Evolutionary conservation across 2,888 invertebrate species (phyloP).

Genomic region (Meiosimyza platycephala): DNA sequence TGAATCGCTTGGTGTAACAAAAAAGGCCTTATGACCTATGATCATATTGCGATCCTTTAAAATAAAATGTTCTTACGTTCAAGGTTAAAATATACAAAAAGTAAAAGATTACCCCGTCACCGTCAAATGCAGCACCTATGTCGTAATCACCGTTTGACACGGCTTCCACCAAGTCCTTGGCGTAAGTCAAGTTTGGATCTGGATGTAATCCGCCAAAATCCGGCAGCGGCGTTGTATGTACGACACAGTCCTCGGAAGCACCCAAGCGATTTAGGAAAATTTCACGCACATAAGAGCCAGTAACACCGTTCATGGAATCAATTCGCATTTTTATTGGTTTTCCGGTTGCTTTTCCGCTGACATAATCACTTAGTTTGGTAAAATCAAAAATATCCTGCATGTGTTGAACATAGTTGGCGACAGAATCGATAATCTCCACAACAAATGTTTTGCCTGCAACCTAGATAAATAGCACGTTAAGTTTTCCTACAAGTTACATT

Average conservation of each 20-base stretch:
- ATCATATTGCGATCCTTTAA: constrained; percentile 92
- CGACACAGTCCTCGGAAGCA: constrained; percentile 76
- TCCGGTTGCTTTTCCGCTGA: constrained; percentile 75
- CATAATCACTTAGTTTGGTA: constrained; percentile 76
- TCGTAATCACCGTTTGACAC: constrained; percentile 73
- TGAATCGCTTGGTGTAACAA: constrained; percentile 97
- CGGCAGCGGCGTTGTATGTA: constrained; percentile 83
- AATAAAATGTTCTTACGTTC: constrained; percentile 59
- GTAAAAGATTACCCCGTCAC: constrained; percentile 79
- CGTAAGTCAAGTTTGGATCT: constrained; percentile 96
- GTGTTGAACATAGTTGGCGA: constrained; percentile 85
- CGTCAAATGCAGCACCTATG: constrained; percentile 97
- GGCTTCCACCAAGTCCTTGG: constrained; percentile 80
- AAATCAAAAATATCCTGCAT: constrained; percentile 99
- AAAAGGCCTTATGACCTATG: constrained; percentile 93
- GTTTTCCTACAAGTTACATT: constrained; percentile 42
- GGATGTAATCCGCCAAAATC: constrained; percentile 98
- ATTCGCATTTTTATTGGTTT: constrained; percentile 87
- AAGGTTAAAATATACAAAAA: not conserved
- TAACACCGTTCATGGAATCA: constrained; percentile 97
- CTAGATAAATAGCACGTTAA: constrained; percentile 68
- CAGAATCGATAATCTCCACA: constrained; percentile 92
- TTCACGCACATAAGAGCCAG: constrained; percentile 92
- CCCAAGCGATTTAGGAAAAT: constrained; percentile 91
- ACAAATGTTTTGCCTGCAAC: constrained; percentile 74